phyloP scores from a whole-genome alignment of 2,888 invertebrate genomes.

The Pachycephus smyrnensis region DNA sequence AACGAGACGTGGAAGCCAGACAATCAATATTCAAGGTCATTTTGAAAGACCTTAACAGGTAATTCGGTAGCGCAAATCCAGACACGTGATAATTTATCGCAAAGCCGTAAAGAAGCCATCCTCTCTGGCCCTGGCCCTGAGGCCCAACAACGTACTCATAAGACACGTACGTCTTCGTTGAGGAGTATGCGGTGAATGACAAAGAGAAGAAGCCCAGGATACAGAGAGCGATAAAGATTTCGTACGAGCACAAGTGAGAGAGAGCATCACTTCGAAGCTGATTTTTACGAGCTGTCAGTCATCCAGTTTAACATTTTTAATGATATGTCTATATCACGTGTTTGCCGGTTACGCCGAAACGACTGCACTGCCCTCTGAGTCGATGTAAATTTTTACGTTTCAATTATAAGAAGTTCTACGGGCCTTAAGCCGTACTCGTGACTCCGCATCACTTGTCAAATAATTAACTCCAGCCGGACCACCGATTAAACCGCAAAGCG shows the following conservation, averaged over 20 bases:
- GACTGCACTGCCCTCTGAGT: conserved; percentile 16
- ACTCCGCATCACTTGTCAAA: not conserved
- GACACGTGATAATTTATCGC: conserved; percentile 56
- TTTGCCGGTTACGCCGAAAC: conserved; percentile 17
- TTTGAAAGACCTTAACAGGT: not conserved
- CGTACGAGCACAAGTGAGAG: not conserved
- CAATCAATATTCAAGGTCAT: not conserved
- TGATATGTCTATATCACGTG: conserved; percentile 41
- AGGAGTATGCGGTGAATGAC: not conserved
- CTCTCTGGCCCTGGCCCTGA: not conserved
- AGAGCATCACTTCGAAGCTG: not conserved
- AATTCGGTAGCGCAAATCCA: conserved; percentile 31
- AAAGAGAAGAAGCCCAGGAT: not conserved
- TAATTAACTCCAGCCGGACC: not conserved
- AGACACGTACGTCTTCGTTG: not conserved
- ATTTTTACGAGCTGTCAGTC: conserved; percentile 44
- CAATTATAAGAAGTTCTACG: conserved; percentile 45
- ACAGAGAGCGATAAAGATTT: not conserved
- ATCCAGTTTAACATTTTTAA: conserved; percentile 37
- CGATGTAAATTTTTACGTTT: conserved; percentile 56
- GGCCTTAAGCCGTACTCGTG: not conserved
- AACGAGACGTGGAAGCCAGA: not conserved
- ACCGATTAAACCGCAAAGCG: not conserved
- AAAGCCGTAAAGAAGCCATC: conserved; percentile 44
- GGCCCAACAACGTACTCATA: not conserved